Evolutionary conservation across 2,888 invertebrate genomes (phyloP), one percentile per base, ranked within the genome.

Genomic region (Megamerina dolium): DNA sequence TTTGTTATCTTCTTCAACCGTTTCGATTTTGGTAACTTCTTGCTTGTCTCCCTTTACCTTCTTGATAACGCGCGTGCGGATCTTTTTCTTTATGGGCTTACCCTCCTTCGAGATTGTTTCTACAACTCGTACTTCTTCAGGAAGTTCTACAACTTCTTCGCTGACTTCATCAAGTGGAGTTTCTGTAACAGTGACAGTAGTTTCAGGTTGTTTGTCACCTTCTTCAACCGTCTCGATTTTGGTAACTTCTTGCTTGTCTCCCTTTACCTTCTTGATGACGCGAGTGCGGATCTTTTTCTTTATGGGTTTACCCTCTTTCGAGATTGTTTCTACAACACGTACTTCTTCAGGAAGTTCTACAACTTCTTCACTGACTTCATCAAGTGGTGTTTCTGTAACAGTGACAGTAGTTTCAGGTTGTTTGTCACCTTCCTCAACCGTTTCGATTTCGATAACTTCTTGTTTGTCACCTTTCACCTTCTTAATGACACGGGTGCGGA

Each of bases 11-110:
- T 71, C 65, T 46, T 62, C 61, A n/a, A 70, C 61, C 8, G 70
- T 71, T 14, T 67, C 56, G 33, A 72, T 68, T 58, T 70, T 65
- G 3, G 70, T 72, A 16, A 68, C 56, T 54, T 73, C 67, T 32
- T 68, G 57, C 56, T 67, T 68, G 40, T 52, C 50, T 37, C 66
- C 73, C 53, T 56, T 68, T 3, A 58, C 60, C 59, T 66, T 70
- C 46, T 60, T 68, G 44, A 68, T 63, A 6, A 60, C 60, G 16
- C 68, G 57, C 29, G 62, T 68, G 40, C 65, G 67, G 13, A 60
- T 57, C 14, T 59, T 57, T 53, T 61, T 63, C 56, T 68, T 58
- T 52, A 63, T 54, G 34, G 58, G 33, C 44, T 51, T 55, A 44
- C 58, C 59, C 30, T 57, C 50, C 46, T 57, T 50, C 2, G 52